phyloP scores from a whole-genome alignment of 1,140 invertebrate genomes.

The Drosophila sulfurigaster region DNA sequence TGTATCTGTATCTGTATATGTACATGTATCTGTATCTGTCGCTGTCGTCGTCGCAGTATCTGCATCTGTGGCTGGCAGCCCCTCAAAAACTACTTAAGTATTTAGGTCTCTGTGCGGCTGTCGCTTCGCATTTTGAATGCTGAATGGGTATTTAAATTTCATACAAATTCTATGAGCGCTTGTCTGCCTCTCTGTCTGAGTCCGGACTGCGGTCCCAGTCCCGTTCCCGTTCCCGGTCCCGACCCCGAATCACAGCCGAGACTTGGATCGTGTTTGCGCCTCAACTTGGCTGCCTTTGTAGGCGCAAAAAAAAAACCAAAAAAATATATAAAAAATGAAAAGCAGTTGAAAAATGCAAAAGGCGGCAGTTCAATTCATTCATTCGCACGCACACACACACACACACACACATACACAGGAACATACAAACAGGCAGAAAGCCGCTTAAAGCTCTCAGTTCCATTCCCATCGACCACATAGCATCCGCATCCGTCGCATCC shows the following conservation, averaged over 20 bases:
- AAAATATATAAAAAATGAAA: conserved; percentile 19
- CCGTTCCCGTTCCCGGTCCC: conserved; percentile 2
- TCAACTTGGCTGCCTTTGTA: conserved; percentile 51
- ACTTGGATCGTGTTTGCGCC: conserved; percentile 37
- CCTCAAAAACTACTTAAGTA: conserved; percentile 82
- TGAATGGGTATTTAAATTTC: conserved; percentile 84
- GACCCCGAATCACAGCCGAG: not conserved
- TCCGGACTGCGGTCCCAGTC: conserved; percentile 40
- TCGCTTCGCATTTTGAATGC: conserved; percentile 81
- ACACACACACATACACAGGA: not conserved
- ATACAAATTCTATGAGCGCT: conserved; percentile 80
- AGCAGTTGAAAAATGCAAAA: conserved; percentile 72
- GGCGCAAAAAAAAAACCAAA: conserved; percentile 46
- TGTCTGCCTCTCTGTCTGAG: conserved; percentile 74
- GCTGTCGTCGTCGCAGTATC: conserved; percentile 15
- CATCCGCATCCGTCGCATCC: conserved; percentile 64
- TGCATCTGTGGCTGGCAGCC: conserved; percentile 58
- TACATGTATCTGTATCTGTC: conserved; percentile 8
- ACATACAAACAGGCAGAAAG: conserved; percentile 50
- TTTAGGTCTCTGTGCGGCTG: conserved; percentile 78
- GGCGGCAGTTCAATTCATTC: conserved; percentile 66
- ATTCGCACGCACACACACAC: conserved; percentile 41
- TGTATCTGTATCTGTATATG: conserved; percentile 20
- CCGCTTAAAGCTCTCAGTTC: conserved; percentile 61
- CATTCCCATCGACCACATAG: conserved; percentile 35